Evolutionary conservation across 2,113 vertebrate species (phyloP).

Genomic region (Zingel zingel): DNA sequence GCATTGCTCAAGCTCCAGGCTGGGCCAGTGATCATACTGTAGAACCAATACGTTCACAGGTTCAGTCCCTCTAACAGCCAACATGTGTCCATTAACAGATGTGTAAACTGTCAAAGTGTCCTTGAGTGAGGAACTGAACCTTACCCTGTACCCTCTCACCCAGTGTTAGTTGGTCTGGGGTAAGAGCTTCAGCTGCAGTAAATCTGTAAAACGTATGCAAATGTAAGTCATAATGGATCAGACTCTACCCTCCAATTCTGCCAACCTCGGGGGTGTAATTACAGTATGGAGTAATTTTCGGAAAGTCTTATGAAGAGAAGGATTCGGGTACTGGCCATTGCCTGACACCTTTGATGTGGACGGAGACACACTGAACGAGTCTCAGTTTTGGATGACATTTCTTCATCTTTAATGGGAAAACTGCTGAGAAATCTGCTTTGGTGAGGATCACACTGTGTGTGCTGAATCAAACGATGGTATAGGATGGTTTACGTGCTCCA

Average conservation of each 20-base stretch:
- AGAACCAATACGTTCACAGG: neutral
- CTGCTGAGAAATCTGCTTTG: neutral
- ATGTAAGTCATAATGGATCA: neutral
- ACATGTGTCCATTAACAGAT: slow-evolving; percentile 30
- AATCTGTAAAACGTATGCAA: slow-evolving; percentile 40
- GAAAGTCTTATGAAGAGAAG: neutral
- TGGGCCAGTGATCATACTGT: neutral
- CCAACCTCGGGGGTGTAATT: neutral
- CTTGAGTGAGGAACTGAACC: slow-evolving; percentile 34
- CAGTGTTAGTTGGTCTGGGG: neutral
- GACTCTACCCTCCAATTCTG: neutral
- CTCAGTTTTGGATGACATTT: neutral
- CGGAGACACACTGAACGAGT: neutral
- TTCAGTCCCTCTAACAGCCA: neutral
- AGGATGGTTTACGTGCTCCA: slow-evolving; percentile 10
- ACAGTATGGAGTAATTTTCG: neutral
- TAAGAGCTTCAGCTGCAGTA: slow-evolving; percentile 9
- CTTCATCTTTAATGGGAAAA: neutral
- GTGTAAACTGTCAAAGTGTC: slow-evolving; percentile 22
- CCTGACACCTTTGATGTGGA: neutral
- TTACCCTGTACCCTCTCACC: neutral
- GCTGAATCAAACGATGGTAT: neutral
- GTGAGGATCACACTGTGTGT: neutral
- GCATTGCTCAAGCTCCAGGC: too few relatives aligned
- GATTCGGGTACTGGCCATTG: neutral